phyloP scores from a whole-genome alignment of 2,113 vertebrate genomes.

The Lynx canadensis region DNA sequence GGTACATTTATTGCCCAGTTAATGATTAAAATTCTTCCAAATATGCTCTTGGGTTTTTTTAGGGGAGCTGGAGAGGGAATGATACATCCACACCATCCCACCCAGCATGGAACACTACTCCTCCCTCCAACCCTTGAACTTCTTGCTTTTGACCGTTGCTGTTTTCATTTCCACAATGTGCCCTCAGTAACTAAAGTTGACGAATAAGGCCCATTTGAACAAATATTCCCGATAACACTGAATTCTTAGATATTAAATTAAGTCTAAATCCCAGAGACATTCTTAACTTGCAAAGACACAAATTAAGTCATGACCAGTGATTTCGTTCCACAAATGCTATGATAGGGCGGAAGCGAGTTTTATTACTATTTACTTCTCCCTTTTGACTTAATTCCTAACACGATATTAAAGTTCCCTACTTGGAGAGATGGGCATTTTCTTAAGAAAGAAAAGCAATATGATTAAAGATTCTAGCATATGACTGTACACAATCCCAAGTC shows the following conservation, averaged over 20 bases:
- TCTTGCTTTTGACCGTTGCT: not conserved
- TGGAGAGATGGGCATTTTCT: constrained; percentile 11
- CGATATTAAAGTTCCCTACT: not conserved
- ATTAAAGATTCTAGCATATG: not conserved
- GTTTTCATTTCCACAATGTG: not conserved
- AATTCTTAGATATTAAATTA: not conserved
- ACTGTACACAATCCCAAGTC: not conserved
- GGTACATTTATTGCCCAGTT: not conserved
- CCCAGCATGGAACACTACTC: not conserved
- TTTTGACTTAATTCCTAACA: not conserved
- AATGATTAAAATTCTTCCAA: not conserved
- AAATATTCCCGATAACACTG: not conserved
- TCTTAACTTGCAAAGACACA: not conserved
- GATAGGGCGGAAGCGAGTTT: not conserved
- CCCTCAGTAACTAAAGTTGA: not conserved
- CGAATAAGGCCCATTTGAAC: not conserved
- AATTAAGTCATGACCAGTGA: not conserved
- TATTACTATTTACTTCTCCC: constrained; percentile 12
- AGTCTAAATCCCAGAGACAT: not conserved
- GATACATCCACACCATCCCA: not conserved
- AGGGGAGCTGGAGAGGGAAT: not conserved
- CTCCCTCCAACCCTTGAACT: not conserved
- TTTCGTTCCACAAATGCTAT: not conserved
- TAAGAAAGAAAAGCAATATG: constrained; percentile 41
- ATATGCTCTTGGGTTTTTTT: not conserved